Conservation (phyloP, 2,888 invertebrate genomes). For the Labia minor region DNA sequence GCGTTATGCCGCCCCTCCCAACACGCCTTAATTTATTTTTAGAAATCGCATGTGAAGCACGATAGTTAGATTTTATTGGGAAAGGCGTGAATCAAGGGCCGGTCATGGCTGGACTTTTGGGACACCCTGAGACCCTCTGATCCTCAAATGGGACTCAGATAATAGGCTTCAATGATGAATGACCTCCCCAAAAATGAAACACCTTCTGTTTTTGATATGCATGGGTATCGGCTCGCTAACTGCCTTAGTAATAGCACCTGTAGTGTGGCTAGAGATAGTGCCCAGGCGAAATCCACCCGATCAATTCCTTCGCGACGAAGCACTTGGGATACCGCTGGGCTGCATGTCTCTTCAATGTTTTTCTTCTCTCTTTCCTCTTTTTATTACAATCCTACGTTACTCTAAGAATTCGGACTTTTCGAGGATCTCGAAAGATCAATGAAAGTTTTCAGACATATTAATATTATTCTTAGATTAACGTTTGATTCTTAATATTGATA, state of each 20-base stretch:
- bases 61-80: background rate
- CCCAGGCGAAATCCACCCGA: background rate
- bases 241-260: background rate
- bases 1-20: background rate
- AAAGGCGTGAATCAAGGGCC: background rate
- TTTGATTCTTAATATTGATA: background rate
- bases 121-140: constrained; percentile 3
- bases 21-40: constrained; percentile 9
- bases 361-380: background rate
- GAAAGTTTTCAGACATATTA: too few species aligned
- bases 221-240: background rate
- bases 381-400: background rate
- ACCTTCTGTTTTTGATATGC: background rate
- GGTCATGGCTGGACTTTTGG: background rate
- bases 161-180: background rate
- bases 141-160: constrained; percentile 3
- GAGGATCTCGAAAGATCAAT: too few species aligned
- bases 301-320: background rate
- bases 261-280: background rate
- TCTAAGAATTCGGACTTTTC: background rate
- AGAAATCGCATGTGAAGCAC: background rate
- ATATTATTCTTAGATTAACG: background rate
- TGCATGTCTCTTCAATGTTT: background rate
- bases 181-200: background rate
- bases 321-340: background rate